Percentiles rank a stretch among this genome's conserved stretches.
phyloP scores from a whole-genome alignment of 2,113 vertebrate genomes.

The Psittacara wagleri region DNA sequence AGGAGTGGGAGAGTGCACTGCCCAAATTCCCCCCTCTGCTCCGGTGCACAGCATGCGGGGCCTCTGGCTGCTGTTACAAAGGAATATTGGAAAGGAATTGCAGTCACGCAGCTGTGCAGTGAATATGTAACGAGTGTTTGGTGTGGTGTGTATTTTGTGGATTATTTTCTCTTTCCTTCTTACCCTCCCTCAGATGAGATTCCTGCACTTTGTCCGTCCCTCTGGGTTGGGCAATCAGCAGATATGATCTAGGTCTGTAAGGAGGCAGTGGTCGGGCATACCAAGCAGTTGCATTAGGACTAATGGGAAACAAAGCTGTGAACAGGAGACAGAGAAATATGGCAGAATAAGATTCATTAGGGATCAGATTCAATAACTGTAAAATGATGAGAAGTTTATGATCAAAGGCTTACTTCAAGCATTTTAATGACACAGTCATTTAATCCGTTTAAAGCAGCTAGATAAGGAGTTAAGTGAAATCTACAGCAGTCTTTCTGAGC shows the following conservation, averaged over 20 bases:
- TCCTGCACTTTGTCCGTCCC: conserved; percentile 11
- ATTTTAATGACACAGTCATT: conserved; percentile 43
- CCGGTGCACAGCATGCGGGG: rapidly evolving
- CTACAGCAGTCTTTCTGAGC: conserved; percentile 9
- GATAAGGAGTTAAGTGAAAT: conserved; percentile 63
- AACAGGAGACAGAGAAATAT: conserved; percentile 4
- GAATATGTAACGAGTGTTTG: background rate
- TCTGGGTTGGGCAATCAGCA: conserved; percentile 56
- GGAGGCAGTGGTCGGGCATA: conserved; percentile 11
- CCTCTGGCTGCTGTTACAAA: background rate
- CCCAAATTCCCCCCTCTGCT: background rate
- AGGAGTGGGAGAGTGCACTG: background rate
- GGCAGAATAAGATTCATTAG: conserved; percentile 17
- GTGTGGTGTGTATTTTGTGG: conserved; percentile 1
- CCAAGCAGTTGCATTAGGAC: background rate
- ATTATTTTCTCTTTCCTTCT: conserved; percentile 46
- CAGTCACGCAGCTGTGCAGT: background rate
- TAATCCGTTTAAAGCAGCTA: conserved; percentile 36
- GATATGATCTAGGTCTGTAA: background rate
- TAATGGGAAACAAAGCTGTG: background rate
- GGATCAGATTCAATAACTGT: conserved; percentile 39
- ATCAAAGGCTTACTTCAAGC: conserved; percentile 58
- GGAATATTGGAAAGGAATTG: background rate
- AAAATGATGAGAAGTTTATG: conserved; percentile 55
- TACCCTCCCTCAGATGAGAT: conserved; percentile 34